Conservation (phyloP, 2,797 vertebrate genomes). For the Rhinella marina region DNA sequence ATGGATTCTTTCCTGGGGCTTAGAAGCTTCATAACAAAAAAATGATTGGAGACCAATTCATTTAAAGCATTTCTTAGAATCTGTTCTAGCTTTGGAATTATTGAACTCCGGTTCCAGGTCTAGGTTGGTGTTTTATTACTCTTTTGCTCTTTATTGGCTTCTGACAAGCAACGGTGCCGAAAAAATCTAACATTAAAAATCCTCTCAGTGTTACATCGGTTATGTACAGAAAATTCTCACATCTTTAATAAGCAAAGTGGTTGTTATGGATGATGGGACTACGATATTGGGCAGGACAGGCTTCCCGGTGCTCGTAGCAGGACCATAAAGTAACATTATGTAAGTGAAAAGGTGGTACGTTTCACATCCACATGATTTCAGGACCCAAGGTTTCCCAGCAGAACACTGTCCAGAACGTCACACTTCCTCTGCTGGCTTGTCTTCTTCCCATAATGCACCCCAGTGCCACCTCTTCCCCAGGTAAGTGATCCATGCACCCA, state of each 20-base stretch:
- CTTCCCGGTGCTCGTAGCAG: neutral
- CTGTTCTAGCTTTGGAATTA: conserved; percentile 33
- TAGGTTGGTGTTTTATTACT: conserved; percentile 42
- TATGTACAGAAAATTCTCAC: neutral
- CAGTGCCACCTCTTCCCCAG: no score
- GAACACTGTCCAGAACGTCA: no score
- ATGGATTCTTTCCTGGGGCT: conserved; percentile 48
- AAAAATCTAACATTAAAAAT: conserved; percentile 49
- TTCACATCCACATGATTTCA: no score
- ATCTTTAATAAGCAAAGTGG: neutral
- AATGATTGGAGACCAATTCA: conserved; percentile 54
- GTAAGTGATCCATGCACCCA: no score
- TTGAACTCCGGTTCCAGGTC: conserved; percentile 47
- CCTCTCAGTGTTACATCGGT: neutral
- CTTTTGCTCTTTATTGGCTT: conserved; percentile 45
- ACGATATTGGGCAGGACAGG: neutral
- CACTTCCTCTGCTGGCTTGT: no score
- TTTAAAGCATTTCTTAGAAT: conserved; percentile 52
- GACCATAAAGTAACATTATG: neutral
- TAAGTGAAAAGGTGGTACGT: neutral
- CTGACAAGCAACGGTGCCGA: conserved; percentile 35
- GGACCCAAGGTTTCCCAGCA: no score
- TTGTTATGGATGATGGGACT: neutral
- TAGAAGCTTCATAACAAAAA: conserved; percentile 53
- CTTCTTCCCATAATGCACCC: no score